Conservation (phyloP, 2,888 invertebrate genomes). For the Steinernema hermaphroditum region DNA sequence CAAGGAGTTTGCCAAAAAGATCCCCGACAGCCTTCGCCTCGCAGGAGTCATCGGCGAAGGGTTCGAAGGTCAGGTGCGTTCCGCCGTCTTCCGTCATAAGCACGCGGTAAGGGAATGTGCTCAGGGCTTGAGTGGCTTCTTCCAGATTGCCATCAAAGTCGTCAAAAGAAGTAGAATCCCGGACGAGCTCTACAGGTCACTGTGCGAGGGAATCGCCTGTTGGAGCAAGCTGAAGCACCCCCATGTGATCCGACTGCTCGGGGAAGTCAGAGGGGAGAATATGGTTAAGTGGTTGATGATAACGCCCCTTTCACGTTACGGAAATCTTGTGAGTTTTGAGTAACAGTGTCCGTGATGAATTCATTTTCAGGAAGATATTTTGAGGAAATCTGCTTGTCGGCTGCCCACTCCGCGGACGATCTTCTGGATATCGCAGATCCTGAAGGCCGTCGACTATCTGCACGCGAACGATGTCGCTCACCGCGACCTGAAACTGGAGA, state of each 20-base stretch:
- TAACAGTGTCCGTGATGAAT: no score
- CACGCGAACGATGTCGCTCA: slow-evolving; percentile 68
- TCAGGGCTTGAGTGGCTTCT: neutral
- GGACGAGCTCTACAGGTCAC: slow-evolving; percentile 50
- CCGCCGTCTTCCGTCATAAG: slow-evolving; percentile 34
- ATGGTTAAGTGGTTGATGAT: slow-evolving; percentile 67
- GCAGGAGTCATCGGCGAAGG: slow-evolving; percentile 50
- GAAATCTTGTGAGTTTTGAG: slow-evolving; percentile 67
- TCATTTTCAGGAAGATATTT: no score
- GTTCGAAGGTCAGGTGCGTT: slow-evolving; percentile 56
- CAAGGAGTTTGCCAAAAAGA: neutral
- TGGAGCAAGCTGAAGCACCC: slow-evolving; percentile 53
- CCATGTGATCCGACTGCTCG: slow-evolving; percentile 36
- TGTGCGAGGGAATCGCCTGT: slow-evolving; percentile 57
- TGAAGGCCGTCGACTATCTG: slow-evolving; percentile 68
- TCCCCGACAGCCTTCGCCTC: neutral
- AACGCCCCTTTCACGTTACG: slow-evolving; percentile 68
- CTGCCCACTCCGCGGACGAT: slow-evolving; percentile 68
- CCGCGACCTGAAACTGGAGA: slow-evolving; percentile 70
- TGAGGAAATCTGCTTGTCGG: slow-evolving; percentile 38
- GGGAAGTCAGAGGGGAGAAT: slow-evolving; percentile 36
- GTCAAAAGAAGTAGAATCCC: slow-evolving; percentile 49
- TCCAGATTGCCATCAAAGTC: slow-evolving; percentile 56
- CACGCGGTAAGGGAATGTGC: neutral
- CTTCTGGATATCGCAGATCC: slow-evolving; percentile 67